Conservation (phyloP, 2,113 vertebrate species). For the Felis chaus region DNA sequence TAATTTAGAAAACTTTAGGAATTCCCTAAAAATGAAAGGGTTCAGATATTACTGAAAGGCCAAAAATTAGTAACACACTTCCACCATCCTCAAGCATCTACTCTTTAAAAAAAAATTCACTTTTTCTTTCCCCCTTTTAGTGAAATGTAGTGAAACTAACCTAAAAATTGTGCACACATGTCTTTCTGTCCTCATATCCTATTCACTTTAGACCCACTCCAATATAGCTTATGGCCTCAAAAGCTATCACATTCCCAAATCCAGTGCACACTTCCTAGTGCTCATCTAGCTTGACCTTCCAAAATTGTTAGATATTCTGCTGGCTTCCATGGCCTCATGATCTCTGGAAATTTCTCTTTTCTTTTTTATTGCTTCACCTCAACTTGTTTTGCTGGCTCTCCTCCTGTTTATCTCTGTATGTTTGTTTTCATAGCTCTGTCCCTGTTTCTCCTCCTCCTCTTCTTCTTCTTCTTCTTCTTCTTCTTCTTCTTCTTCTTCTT, state of each 20-base stretch:
- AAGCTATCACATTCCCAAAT: neutral
- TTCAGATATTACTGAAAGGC: neutral
- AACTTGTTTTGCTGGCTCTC: neutral
- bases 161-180: neutral
- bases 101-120: neutral
- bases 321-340: neutral
- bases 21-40: neutral
- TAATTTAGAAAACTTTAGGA: neutral
- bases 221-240: neutral
- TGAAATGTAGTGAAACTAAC: neutral
- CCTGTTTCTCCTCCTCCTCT: neutral
- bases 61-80: neutral
- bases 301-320: neutral
- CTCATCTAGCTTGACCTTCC: neutral
- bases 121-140: neutral
- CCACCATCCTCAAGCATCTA: neutral
- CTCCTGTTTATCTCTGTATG: neutral
- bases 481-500: neutral
- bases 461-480: neutral
- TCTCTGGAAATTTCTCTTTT: neutral
- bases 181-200: neutral
- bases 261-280: neutral
- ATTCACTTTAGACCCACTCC: neutral
- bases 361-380: neutral
- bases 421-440: neutral